Conservation (phyloP, 2,113 vertebrate species). For the Struthio camelus region DNA sequence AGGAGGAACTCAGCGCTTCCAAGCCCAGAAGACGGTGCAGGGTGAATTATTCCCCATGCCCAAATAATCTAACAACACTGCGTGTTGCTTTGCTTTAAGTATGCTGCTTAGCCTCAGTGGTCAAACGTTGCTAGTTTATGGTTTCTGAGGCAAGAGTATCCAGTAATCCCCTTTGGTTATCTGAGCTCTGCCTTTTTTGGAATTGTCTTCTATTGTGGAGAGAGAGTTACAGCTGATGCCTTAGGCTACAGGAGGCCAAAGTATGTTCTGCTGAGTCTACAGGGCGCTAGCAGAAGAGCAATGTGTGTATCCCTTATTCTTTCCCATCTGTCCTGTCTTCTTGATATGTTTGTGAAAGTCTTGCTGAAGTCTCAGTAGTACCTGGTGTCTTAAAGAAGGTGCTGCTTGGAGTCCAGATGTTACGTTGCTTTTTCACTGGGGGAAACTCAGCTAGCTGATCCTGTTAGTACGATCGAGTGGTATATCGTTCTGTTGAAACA, state of each 20-base stretch:
- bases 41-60: accelerated
- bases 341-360: background rate
- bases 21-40: background rate
- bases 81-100: background rate
- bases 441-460: background rate
- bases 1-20: background rate
- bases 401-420: background rate
- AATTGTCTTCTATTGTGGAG: background rate
- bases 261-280: background rate
- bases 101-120: background rate
- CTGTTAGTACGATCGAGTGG: background rate
- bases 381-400: background rate
- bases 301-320: background rate
- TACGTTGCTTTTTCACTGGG: background rate
- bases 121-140: background rate
- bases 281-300: background rate
- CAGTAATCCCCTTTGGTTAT: background rate
- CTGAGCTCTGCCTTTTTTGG: background rate
- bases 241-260: background rate
- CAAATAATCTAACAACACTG: background rate
- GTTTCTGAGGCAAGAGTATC: background rate
- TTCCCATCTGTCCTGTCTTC: slow-evolving; percentile 40
- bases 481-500: background rate
- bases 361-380: background rate
- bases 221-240: background rate